phyloP scores from a whole-genome alignment of 1,140 invertebrate species.

The Zophobas morio region DNA sequence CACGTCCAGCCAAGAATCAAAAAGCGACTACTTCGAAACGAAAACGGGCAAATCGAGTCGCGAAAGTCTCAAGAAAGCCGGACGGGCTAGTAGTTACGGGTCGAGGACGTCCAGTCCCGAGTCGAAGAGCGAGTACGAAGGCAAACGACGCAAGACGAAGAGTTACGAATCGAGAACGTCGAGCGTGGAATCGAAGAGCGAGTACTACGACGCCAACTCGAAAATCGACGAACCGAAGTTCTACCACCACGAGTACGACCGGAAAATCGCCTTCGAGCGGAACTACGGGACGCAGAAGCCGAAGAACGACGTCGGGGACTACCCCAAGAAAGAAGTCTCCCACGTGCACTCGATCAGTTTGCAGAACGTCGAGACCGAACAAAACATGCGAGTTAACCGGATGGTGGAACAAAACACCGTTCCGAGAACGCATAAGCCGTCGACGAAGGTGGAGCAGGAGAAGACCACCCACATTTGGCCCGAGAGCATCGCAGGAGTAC shows the following conservation, averaged over 20 bases:
- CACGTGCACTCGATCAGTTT: conserved; percentile 77
- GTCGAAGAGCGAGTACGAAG: conserved; percentile 76
- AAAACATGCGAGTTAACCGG: conserved; percentile 69
- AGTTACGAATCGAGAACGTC: conserved; percentile 70
- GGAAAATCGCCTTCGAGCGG: conserved; percentile 65
- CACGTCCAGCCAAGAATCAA: conserved; percentile 77
- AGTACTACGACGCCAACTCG: conserved; percentile 67
- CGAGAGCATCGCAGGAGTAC: conserved; percentile 71
- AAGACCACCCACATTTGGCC: conserved; percentile 72
- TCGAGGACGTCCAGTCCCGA: conserved; percentile 77
- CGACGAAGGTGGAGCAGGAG: conserved; percentile 54
- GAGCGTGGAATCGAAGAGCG: conserved; percentile 70
- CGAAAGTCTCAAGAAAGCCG: conserved; percentile 74
- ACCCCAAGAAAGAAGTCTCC: conserved; percentile 70
- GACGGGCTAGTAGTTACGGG: conserved; percentile 70
- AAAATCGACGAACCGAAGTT: conserved; percentile 58
- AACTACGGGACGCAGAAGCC: conserved; percentile 76
- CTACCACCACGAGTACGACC: conserved; percentile 61
- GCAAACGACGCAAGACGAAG: conserved; percentile 56
- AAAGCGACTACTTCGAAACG: conserved; percentile 77
- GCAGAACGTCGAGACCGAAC: conserved; percentile 78
- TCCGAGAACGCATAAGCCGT: conserved; percentile 58
- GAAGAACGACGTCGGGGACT: conserved; percentile 43
- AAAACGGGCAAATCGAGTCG: conserved; percentile 75
- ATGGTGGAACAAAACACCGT: conserved; percentile 64